Percentiles rank a stretch among this genome's conserved stretches.
phyloP scores from a whole-genome alignment of 2,113 vertebrate species.

The Carassius auratus region DNA sequence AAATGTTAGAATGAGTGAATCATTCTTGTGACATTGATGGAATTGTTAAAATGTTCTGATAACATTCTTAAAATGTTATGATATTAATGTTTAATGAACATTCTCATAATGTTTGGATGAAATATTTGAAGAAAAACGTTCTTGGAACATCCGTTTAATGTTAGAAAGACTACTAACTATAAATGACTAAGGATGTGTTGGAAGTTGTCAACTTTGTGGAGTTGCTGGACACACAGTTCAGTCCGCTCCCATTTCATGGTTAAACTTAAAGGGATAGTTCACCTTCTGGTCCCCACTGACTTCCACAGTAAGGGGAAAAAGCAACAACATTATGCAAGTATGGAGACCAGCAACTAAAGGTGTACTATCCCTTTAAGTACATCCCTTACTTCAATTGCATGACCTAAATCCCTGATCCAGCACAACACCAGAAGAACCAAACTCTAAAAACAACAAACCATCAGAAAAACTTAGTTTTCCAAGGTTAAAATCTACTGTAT shows the following conservation, averaged over 20 bases:
- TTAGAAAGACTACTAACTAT: neutral
- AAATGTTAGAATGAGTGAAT: no score
- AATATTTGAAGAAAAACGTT: neutral
- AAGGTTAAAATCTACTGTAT: slow-evolving; percentile 51
- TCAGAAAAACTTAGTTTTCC: slow-evolving; percentile 39
- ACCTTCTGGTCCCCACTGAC: no score
- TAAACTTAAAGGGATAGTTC: neutral
- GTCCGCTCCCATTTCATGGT: neutral
- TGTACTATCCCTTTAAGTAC: neutral
- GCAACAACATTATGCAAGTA: no score
- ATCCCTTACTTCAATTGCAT: neutral
- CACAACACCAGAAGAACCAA: neutral
- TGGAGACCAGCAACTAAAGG: no score
- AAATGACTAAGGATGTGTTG: neutral
- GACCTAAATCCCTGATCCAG: neutral
- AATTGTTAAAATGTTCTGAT: neutral
- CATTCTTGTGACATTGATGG: neutral
- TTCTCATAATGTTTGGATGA: neutral
- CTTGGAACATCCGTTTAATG: neutral
- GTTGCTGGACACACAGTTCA: neutral
- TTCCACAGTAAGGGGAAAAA: no score
- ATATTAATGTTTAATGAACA: no score
- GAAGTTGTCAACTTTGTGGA: neutral
- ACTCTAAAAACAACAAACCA: neutral
- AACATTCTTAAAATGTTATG: neutral